Evolutionary conservation across 2,797 vertebrate species (phyloP), one percentile per base, ranked within the genome.

Genomic region (Aratinga solstitialis): DNA sequence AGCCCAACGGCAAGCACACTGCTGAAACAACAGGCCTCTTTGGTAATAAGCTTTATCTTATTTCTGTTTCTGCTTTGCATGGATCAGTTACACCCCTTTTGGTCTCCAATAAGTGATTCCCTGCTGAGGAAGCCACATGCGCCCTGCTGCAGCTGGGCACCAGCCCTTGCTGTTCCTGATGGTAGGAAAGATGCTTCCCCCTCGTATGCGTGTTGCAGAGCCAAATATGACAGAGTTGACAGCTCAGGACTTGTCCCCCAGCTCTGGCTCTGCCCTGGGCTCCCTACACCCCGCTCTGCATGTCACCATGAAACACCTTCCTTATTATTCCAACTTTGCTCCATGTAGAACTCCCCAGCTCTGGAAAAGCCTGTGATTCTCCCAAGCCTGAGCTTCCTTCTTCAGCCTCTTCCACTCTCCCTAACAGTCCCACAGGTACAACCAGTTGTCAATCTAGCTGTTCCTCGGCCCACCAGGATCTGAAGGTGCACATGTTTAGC

Each of bases 1-100:
- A 95, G 96, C 68, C 79, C 48, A 63, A 68, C 3, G 1, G 69
- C 32, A 12, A 54, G 48, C 63, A 30, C 10, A 2, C 32, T 94
- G 86, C 82, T 85, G 84, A 96, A 96, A 93, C 59, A 83, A 95
- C 73, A 67, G 58, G 59, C 58, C 0, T 1, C 73, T 89, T 48
- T 40, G 47, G 59, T 89, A 90, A 87, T 8, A 45, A 69, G 58
- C 78, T 97, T 94, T 89, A 71, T 77, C 96, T 95, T 94, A 75
- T 75, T 84, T 78, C 78, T 87, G 79, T 75, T 73, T 53, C 48
- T 73, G 48, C 74, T 97, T 74, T 83, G 38, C 63, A 82, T 68
- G 29, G 73, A 85, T 76, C 79, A 74, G 8, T 86, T 89, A 75
- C 71, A 88, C 76, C 94, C 90, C 67, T 72, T 90, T 72, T 58